Evolutionary conservation across 2,113 vertebrate species (phyloP).

Genomic region (Anhinga anhinga): DNA sequence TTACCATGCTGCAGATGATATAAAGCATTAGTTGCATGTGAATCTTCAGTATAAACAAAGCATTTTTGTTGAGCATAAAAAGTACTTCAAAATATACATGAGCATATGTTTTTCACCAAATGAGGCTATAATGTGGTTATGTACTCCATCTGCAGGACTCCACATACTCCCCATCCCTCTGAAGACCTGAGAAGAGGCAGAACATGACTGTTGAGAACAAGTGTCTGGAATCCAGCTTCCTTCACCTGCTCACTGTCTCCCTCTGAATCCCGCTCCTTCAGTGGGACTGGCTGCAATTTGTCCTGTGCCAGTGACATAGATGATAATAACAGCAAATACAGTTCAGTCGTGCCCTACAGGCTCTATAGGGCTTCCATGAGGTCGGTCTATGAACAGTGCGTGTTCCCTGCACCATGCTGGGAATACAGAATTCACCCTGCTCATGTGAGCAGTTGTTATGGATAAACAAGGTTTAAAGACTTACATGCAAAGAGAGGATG

Average conservation of each 20-base stretch:
- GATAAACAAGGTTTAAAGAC: not conserved
- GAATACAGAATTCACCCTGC: not conserved
- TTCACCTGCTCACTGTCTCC: not conserved
- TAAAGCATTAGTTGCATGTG: not conserved
- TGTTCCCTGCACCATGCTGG: not conserved
- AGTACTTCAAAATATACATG: not conserved
- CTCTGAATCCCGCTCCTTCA: not conserved
- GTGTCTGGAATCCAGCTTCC: not conserved
- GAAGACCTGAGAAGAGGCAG: not conserved
- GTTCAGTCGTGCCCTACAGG: not conserved
- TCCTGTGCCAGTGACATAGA: not conserved
- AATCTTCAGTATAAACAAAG: not conserved
- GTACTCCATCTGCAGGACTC: not conserved
- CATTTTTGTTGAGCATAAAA: not conserved
- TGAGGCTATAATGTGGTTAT: not conserved
- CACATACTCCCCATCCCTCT: not conserved
- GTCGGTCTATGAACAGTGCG: not conserved
- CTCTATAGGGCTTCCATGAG: not conserved
- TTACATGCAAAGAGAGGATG: not conserved
- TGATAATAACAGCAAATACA: rapidly evolving
- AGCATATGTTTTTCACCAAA: not conserved
- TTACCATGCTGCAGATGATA: not conserved
- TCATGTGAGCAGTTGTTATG: not conserved
- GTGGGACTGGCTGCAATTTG: not conserved
- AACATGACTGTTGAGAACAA: not conserved